Conservation (phyloP, 2,113 vertebrate species). For the Aldabrachelys gigantea region DNA sequence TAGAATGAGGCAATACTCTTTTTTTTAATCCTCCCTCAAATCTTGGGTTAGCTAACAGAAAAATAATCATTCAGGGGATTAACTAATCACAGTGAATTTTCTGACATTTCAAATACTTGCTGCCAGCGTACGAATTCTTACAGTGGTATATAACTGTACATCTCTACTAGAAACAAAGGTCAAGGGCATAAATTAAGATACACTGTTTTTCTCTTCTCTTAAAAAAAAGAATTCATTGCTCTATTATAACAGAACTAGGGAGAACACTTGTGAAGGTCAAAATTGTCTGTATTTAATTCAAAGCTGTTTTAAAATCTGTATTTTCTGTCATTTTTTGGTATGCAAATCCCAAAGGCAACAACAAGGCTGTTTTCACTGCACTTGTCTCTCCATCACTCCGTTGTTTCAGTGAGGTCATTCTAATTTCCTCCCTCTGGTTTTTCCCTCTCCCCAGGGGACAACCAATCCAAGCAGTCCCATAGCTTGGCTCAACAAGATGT, state of each 20-base stretch:
- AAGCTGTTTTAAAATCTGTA: neutral
- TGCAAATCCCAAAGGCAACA: neutral
- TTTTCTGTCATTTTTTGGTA: neutral
- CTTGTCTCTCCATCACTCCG: neutral
- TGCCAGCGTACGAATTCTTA: constrained; percentile 73
- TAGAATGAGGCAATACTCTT: constrained; percentile 38
- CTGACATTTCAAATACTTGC: constrained; percentile 75
- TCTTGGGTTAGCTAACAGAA: constrained; percentile 57
- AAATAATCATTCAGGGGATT: constrained; percentile 69
- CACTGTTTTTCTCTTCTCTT: constrained; percentile 50
- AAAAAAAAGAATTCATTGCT: constrained; percentile 49
- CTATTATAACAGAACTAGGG: constrained; percentile 54
- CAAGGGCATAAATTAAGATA: constrained; percentile 79
- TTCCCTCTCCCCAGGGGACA: constrained; percentile 56
- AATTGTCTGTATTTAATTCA: constrained; percentile 39
- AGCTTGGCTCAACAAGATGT: constrained; percentile 45
- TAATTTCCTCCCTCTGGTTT: constrained; percentile 59
- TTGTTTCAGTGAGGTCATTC: constrained; percentile 58
- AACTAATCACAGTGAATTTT: constrained; percentile 74
- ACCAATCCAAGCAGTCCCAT: constrained; percentile 55
- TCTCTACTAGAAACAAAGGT: constrained; percentile 78
- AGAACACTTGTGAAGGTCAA: constrained; percentile 58
- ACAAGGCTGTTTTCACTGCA: neutral
- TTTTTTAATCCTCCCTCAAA: constrained; percentile 44
- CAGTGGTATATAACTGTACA: constrained; percentile 66